Evolutionary conservation across 2,797 vertebrate species (phyloP).

Genomic region (Sitta carolinensis): DNA sequence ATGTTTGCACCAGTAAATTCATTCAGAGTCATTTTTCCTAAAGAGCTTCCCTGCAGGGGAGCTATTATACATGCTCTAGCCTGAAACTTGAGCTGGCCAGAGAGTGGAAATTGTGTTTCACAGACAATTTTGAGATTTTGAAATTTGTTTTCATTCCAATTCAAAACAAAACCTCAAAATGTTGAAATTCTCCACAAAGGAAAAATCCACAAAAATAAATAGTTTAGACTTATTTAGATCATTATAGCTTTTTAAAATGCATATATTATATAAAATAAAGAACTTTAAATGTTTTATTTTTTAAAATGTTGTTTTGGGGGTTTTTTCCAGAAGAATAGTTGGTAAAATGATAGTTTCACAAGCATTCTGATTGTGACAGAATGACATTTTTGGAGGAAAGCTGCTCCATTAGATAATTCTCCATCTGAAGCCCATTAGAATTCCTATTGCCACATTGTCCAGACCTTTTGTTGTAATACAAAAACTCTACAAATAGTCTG

Average conservation of each 20-base stretch:
- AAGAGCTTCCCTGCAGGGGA: constrained; percentile 43
- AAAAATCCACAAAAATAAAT: constrained; percentile 63
- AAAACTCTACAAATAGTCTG: neutral
- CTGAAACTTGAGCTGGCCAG: constrained; percentile 39
- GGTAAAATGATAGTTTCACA: neutral
- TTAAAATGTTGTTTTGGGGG: neutral
- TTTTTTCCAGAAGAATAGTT: neutral
- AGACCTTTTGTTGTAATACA: neutral
- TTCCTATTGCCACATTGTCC: neutral
- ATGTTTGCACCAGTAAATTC: constrained; percentile 15
- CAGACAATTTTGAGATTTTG: constrained; percentile 66
- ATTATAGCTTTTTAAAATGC: neutral
- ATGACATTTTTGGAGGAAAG: constrained; percentile 13
- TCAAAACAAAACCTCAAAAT: constrained; percentile 67
- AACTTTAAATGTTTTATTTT: neutral
- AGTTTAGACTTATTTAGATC: constrained; percentile 10
- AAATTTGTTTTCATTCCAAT: constrained; percentile 69
- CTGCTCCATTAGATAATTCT: constrained; percentile 8
- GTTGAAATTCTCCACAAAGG: constrained; percentile 66
- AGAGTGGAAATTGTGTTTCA: constrained; percentile 65
- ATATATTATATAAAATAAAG: neutral
- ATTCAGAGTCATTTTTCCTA: constrained; percentile 30
- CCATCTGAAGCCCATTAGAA: constrained; percentile 44
- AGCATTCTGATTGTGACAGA: constrained; percentile 5
- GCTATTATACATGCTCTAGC: constrained; percentile 22